Evolutionary conservation across 2,888 invertebrate genomes (phyloP).

Genomic region (Bruchidius siliquastri): DNA sequence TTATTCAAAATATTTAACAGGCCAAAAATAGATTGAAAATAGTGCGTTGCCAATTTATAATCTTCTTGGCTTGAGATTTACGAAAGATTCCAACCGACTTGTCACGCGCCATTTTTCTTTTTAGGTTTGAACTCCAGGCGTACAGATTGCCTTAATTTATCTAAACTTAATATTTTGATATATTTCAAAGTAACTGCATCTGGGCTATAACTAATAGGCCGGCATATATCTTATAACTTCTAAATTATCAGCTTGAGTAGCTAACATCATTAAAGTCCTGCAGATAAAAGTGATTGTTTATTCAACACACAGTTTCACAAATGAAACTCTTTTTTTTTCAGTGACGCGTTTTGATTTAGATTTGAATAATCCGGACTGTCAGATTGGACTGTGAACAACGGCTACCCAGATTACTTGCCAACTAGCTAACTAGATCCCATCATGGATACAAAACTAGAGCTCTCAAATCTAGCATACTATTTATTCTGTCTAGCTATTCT

Average conservation of each 20-base stretch:
- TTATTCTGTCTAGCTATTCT: too few relatives aligned
- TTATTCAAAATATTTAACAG: neutral
- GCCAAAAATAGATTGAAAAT: neutral
- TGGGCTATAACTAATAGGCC: neutral
- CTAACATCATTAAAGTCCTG: too few relatives aligned
- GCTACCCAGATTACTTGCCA: too few relatives aligned
- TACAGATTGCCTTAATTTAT: neutral
- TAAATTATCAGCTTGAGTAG: neutral
- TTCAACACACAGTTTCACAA: too few relatives aligned
- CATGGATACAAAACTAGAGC: too few relatives aligned
- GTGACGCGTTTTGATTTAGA: too few relatives aligned
- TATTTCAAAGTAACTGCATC: neutral
- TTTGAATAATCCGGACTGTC: too few relatives aligned
- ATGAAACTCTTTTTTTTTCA: too few relatives aligned
- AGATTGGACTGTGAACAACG: too few relatives aligned
- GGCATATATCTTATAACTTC: neutral
- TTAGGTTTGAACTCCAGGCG: neutral
- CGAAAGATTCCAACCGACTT: neutral
- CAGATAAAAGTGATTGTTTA: too few relatives aligned
- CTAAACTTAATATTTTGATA: neutral
- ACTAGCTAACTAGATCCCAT: too few relatives aligned
- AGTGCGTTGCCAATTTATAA: neutral
- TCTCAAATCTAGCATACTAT: too few relatives aligned
- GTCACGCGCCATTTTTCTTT: neutral
- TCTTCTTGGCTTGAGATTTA: neutral